A percentile compares a stretch with the other conserved stretches of the same genome.
phyloP scores from a whole-genome alignment of 37 sponge, comb jelly and placozoan species.

The Cladorhizidae sp. region DNA sequence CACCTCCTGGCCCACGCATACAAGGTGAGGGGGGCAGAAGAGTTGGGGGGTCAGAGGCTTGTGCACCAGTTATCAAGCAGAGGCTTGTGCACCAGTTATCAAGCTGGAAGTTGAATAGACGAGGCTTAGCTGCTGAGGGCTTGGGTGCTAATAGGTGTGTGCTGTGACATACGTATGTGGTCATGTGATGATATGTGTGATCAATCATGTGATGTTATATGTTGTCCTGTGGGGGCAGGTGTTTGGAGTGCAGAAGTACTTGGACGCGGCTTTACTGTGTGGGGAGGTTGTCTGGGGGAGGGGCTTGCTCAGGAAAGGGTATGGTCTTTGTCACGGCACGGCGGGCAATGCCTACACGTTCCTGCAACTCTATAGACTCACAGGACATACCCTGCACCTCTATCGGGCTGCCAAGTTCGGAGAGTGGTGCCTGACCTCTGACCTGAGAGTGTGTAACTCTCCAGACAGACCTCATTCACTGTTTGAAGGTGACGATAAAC shows the following conservation, averaged over 20 bases:
- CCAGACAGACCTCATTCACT: slow-evolving; percentile 89
- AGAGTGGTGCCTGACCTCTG: slow-evolving; percentile 80
- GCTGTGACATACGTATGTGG: too few relatives aligned
- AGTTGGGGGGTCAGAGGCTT: too few relatives aligned
- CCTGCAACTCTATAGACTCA: slow-evolving; percentile 75
- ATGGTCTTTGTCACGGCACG: slow-evolving; percentile 93
- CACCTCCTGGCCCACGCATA: too few relatives aligned
- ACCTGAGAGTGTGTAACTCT: slow-evolving; percentile 16
- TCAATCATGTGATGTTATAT: too few relatives aligned
- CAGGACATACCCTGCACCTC: slow-evolving; percentile 60
- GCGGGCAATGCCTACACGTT: slow-evolving; percentile 96
- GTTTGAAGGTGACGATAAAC: slow-evolving; percentile 94
- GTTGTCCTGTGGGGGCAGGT: too few relatives aligned
- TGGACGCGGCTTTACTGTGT: slow-evolving; percentile 58
- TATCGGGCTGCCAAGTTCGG: slow-evolving; percentile 71
- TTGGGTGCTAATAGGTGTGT: not conserved
- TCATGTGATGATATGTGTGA: too few relatives aligned
- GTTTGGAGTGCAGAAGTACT: slow-evolving; percentile 61
- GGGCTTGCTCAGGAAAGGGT: slow-evolving; percentile 89
- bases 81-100: too few relatives aligned
- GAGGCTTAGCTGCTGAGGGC: not conserved
- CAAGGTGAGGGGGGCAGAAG: too few relatives aligned
- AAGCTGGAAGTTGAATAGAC: too few relatives aligned
- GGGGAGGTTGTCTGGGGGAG: slow-evolving; percentile 86
- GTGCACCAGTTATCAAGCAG: too few relatives aligned